Percentiles rank a stretch among this genome's conserved stretches.
Evolutionary conservation across 2,797 vertebrate genomes (phyloP).

Genomic region (Mycteria americana): DNA sequence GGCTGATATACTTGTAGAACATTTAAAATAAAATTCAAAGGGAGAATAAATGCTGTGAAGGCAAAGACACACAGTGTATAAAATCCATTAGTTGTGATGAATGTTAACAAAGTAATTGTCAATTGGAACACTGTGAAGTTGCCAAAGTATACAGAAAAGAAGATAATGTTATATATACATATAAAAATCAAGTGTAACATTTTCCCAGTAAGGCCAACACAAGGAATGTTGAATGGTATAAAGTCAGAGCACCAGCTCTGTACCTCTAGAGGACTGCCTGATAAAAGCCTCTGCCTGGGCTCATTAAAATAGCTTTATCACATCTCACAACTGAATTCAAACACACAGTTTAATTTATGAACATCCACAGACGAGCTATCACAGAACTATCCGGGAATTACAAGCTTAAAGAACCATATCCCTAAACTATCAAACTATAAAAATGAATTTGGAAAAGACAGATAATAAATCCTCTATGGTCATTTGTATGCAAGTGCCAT

Average conservation of each 20-base stretch:
- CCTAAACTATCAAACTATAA: background rate
- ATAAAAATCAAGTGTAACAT: background rate
- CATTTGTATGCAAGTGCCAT: background rate
- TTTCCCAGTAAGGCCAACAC: background rate
- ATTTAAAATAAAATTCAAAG: background rate
- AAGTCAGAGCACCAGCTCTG: background rate
- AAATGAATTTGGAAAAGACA: background rate
- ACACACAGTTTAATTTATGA: constrained; percentile 35
- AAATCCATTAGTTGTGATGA: background rate
- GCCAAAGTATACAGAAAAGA: background rate
- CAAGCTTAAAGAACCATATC: background rate
- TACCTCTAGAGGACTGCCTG: background rate
- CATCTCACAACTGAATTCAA: constrained; percentile 5
- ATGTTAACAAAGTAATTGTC: background rate
- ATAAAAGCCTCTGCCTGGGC: background rate
- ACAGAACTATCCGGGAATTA: background rate
- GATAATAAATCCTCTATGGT: background rate
- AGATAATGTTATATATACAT: background rate
- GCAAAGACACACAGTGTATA: background rate
- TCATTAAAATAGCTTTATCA: background rate
- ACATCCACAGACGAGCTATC: background rate
- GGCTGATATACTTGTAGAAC: background rate
- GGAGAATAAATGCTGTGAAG: background rate
- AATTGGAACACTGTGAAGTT: background rate
- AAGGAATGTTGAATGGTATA: background rate